Evolutionary conservation across 2,113 vertebrate species (phyloP).

Genomic region (Myanophis thanlyinensis): DNA sequence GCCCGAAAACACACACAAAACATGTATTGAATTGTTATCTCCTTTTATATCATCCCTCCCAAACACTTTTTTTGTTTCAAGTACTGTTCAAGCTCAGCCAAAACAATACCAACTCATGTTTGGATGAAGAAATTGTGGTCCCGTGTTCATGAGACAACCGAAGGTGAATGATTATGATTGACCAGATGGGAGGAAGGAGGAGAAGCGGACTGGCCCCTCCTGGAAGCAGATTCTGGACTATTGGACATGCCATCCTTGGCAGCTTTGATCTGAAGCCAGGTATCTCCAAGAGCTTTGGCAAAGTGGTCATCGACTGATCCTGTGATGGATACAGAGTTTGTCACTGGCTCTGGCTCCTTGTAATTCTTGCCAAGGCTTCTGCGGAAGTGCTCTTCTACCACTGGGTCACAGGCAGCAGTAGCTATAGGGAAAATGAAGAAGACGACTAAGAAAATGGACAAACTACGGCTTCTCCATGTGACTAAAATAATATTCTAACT

Average conservation of each 20-base stretch:
- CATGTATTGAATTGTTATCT: constrained; percentile 52
- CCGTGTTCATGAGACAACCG: constrained; percentile 87
- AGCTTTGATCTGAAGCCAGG: constrained; percentile 96
- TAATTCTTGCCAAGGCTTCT: constrained; percentile 98
- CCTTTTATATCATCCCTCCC: constrained; percentile 61
- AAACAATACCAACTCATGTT: constrained; percentile 70
- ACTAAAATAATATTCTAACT: not conserved
- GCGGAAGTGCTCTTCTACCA: constrained; percentile 98
- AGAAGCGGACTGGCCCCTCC: constrained; percentile 78
- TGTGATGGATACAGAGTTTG: constrained; percentile 97
- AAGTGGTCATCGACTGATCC: constrained; percentile 99
- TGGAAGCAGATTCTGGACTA: constrained; percentile 80
- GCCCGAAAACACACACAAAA: constrained; percentile 71
- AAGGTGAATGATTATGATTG: constrained; percentile 94
- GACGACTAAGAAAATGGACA: not conserved
- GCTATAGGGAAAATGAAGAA: constrained; percentile 61
- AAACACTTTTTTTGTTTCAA: constrained; percentile 54
- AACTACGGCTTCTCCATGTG: fast-evolving
- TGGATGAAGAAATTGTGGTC: constrained; percentile 10
- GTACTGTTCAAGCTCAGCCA: constrained; percentile 80
- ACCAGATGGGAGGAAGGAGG: constrained; percentile 88
- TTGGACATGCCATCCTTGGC: constrained; percentile 83
- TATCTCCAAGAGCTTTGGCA: constrained; percentile 96
- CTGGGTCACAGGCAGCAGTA: constrained; percentile 85
- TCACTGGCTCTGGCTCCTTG: constrained; percentile 90